These are phyloP conservation scores for Drosophila dunni DNA, from an alignment of 1,140 invertebrate species.

Conservation along the genomic window DNA sequence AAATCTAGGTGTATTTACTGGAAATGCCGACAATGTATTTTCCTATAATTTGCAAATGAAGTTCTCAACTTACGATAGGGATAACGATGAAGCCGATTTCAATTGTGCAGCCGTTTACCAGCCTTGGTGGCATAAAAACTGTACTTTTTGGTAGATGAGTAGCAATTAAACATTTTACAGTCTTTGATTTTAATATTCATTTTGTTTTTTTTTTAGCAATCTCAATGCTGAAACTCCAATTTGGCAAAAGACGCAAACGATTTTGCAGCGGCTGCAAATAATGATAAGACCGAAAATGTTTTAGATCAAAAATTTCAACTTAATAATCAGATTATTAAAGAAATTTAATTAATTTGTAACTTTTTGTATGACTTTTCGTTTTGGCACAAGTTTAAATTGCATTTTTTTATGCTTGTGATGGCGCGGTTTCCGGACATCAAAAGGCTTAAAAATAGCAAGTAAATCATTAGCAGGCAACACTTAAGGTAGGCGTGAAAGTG, in stretches of 20 bases:
- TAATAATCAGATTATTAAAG: not conserved
- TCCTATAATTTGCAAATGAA: not conserved
- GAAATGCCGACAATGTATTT: not conserved
- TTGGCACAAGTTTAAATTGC: not conserved
- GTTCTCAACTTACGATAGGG: slow-evolving; percentile 14
- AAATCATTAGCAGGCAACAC: slow-evolving; percentile 73
- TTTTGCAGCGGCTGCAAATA: not conserved
- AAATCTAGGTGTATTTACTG: not conserved
- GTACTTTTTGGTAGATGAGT: not conserved
- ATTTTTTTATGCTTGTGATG: not conserved
- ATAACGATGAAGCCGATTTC: not conserved
- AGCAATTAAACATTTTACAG: not conserved
- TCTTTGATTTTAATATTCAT: not conserved
- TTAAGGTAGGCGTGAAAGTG: slow-evolving; percentile 41
- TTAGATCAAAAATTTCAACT: not conserved
- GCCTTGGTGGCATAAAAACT: slow-evolving; percentile 10
- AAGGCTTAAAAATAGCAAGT: slow-evolving; percentile 71
- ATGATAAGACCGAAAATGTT: not conserved
- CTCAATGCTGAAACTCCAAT: not conserved
- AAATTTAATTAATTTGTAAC: not conserved
- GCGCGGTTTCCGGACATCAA: slow-evolving; percentile 20
- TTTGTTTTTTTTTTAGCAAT: not conserved
- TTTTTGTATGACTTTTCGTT: not conserved
- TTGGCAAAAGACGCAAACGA: not conserved
- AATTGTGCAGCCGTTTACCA: not conserved